Evolutionary conservation across 2,888 invertebrate species (phyloP), one percentile per base, ranked within the genome.

Genomic region (Pherbina coryleti): DNA sequence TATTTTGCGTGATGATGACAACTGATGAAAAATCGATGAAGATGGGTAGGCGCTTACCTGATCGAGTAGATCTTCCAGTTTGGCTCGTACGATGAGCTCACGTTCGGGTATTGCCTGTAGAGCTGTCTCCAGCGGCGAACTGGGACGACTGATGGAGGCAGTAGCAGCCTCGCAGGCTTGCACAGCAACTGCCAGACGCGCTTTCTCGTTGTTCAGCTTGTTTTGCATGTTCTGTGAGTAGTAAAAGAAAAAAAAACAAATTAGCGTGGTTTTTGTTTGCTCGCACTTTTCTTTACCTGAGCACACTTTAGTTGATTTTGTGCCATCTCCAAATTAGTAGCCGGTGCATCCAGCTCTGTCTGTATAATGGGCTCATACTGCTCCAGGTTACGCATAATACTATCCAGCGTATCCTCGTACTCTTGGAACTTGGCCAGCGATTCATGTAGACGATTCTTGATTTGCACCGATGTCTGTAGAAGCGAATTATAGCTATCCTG

Each of bases 151-250:
- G 31, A 97, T 95, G 0, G 96, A 96, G 1, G 97, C 96, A 0
- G 97, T 96, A 0, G 97, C 97, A 3, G 97, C 97, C 85, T 97
- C 97, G 87, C 98, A 98, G 0, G 97, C 97, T 83, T 97, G 97
- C 0, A 97, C 95, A 0, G 98, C 97, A 0, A 95, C 91, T 0
- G 95, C 95, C 2, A 98, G 91, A 0, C 97, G 93, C 1, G 94
- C 92, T 91, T 97, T 97, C 90, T 98, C 97, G 0, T 92, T 93
- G 90, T 96, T 96, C n/a, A 98, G 91, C 81, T 96, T 96, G 85
- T 95, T 95, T 88, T 97, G 95, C 83, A 97, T 92, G n/a, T 89
- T 89, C 83, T 85, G 78, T 7, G 91, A 91, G 81, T n/a, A n/a
- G n/a, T n/a, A n/a, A n/a, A n/a, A n/a, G 0, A 81, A 79, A 79